These are phyloP conservation scores for Chloebia gouldiae DNA, from an alignment of 2,113 vertebrate genomes.

Conservation along the genomic window DNA sequence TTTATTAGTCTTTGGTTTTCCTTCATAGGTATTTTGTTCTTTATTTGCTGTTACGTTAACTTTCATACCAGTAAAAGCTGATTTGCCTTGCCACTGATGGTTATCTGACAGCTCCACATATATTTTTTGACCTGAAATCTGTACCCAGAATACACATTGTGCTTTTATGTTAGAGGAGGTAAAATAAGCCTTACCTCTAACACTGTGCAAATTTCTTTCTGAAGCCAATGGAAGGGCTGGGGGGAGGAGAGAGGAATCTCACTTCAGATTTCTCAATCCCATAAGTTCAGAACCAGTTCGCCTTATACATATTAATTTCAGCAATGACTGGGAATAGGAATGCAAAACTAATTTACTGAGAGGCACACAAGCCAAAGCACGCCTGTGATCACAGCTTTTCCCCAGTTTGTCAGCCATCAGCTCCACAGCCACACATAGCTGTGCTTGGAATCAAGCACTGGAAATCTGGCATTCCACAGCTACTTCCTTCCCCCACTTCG, in stretches of 20 bases:
- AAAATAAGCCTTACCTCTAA: background rate
- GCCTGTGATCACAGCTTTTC: background rate
- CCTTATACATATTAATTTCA: background rate
- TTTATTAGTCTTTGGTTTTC: background rate
- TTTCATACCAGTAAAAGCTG: background rate
- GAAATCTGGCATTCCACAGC: background rate
- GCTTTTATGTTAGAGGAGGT: background rate
- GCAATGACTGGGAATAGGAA: background rate
- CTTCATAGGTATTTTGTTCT: background rate
- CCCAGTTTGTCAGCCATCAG: background rate
- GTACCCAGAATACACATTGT: background rate
- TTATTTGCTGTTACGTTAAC: background rate
- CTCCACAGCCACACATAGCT: background rate
- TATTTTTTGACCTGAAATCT: background rate
- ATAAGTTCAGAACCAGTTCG: background rate
- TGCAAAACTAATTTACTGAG: background rate
- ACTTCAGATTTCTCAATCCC: background rate
- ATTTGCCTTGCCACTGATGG: background rate
- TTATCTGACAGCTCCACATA: background rate
- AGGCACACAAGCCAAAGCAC: background rate
- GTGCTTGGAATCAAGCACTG: background rate
- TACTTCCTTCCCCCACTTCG: background rate
- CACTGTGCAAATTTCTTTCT: background rate
- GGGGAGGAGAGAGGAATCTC: rapidly evolving
- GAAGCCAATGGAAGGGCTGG: background rate